A percentile compares a stretch with the other conserved stretches of the same genome.
Conservation (phyloP, 2,113 vertebrate genomes). For the Larimichthys polyactis region DNA sequence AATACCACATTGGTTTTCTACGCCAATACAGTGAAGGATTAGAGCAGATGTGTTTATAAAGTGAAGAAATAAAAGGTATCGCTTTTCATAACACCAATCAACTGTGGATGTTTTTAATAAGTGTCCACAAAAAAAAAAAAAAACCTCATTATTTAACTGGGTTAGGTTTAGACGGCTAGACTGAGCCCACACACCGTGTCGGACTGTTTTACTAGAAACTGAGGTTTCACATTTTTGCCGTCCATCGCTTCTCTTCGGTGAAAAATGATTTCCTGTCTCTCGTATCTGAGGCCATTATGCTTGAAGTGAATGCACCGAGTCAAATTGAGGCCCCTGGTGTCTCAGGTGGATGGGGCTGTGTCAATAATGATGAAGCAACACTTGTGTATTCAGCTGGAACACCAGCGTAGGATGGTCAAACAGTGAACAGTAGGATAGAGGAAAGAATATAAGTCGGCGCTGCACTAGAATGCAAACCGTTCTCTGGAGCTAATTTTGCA, state of each 20-base stretch:
- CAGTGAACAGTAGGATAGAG: slow-evolving; percentile 5
- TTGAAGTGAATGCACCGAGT: slow-evolving; percentile 1
- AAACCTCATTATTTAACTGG: not conserved
- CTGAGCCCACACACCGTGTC: slow-evolving; percentile 4
- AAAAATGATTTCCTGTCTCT: slow-evolving; percentile 1
- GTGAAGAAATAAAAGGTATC: not conserved
- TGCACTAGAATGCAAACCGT: not conserved
- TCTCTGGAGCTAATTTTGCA: slow-evolving; percentile 1
- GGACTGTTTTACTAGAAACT: slow-evolving; percentile 5
- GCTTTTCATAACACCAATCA: not conserved
- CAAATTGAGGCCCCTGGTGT: not conserved
- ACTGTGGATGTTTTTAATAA: not conserved
- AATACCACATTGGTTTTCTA: not conserved
- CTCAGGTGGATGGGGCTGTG: slow-evolving; percentile 4
- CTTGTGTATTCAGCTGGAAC: slow-evolving; percentile 48
- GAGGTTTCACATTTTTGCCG: slow-evolving; percentile 5
- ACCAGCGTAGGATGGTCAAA: not conserved
- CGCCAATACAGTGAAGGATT: not conserved
- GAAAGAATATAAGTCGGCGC: not conserved
- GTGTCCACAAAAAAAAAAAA: not conserved
- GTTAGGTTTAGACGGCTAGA: not conserved
- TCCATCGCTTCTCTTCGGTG: not conserved
- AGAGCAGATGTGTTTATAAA: not conserved
- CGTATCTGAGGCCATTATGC: not conserved
- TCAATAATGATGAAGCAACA: slow-evolving; percentile 7